These are phyloP conservation scores for Alethe castanea DNA, from an alignment of 2,113 vertebrate species.

Conservation along the genomic window DNA sequence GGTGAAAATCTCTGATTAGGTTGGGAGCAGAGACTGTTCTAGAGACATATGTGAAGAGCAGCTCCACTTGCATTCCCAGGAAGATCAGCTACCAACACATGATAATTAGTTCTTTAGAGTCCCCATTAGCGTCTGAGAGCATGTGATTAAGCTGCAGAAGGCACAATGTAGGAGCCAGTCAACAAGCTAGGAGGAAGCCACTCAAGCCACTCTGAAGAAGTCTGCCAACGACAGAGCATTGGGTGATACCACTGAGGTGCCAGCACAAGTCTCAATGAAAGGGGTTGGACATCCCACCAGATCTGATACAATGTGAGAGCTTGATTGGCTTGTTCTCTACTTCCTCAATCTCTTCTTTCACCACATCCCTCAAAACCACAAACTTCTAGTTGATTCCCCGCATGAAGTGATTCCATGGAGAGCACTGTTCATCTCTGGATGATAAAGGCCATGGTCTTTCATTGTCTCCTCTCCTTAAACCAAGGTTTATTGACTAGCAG, in stretches of 20 bases:
- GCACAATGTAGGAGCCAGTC: not conserved
- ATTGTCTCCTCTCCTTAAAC: not conserved
- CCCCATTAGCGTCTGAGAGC: not conserved
- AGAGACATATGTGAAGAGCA: not conserved
- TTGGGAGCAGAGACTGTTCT: not conserved
- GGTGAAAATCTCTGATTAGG: not conserved
- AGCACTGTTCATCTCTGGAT: not conserved
- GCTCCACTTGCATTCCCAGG: not conserved
- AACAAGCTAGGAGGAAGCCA: not conserved
- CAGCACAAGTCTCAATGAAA: not conserved
- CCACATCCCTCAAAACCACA: not conserved
- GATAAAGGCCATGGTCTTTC: not conserved
- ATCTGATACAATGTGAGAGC: not conserved
- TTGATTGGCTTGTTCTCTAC: not conserved
- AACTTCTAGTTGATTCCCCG: not conserved
- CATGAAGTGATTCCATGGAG: not conserved
- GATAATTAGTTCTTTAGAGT: conserved; percentile 3
- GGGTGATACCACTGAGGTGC: not conserved
- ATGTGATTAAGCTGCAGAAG: not conserved
- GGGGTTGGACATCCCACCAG: not conserved
- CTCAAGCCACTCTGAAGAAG: not conserved
- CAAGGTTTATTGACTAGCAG: not conserved
- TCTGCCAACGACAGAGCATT: not conserved
- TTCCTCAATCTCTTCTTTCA: not conserved
- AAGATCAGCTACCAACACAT: not conserved